A percentile compares a stretch with the other conserved stretches of the same genome.
Conservation (phyloP, 1,140 invertebrate genomes). For the Phymastichus coffea region DNA sequence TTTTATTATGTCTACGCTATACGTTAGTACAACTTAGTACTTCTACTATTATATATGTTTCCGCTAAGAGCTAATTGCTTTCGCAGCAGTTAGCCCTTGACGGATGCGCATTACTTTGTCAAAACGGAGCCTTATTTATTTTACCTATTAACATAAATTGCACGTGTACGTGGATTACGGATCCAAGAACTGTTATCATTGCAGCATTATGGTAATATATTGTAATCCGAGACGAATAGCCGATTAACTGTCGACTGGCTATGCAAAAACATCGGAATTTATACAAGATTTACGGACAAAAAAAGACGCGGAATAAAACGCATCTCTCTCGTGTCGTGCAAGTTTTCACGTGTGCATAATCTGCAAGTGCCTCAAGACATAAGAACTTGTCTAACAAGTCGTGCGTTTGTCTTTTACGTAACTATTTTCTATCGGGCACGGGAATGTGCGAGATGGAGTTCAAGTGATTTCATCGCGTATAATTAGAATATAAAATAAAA, state of each 20-base stretch:
- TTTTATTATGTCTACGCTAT: no score
- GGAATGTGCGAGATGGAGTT: no score
- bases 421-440: no score
- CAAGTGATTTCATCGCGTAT: conserved; percentile 16
- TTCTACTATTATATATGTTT: no score
- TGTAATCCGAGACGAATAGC: neutral
- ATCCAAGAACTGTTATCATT: conserved; percentile 73
- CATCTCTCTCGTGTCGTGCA: neutral
- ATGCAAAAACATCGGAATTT: neutral
- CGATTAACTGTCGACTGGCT: neutral
- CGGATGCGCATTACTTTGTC: conserved; percentile 74
- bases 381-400: no score
- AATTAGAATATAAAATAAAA: conserved; percentile 37
- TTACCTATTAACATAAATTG: conserved; percentile 56
- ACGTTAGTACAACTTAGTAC: no score
- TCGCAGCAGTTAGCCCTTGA: conserved; percentile 27
- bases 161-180: conserved; percentile 75
- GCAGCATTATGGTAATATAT: conserved; percentile 59
- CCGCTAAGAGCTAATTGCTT: no score
- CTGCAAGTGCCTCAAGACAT: neutral
- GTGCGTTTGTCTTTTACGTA: no score
- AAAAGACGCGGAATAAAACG: neutral
- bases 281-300: neutral
- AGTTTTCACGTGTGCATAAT: neutral
- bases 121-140: conserved; percentile 70